These are phyloP conservation scores for Scaptomyza graminum DNA, from an alignment of 1,140 invertebrate species.

Conservation along the genomic window DNA sequence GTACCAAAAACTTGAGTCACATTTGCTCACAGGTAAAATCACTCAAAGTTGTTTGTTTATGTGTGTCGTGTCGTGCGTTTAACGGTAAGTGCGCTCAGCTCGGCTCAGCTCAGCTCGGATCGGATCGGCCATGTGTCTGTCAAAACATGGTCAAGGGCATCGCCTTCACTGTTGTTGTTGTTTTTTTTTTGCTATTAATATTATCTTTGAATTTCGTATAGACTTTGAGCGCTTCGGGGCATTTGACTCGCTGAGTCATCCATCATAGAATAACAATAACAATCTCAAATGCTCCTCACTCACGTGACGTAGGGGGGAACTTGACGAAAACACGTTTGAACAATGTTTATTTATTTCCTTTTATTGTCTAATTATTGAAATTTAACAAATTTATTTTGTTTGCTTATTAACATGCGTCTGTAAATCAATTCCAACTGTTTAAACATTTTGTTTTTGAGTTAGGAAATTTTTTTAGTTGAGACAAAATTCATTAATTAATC, in stretches of 20 bases:
- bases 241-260: constrained; percentile 41
- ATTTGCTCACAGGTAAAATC: constrained; percentile 59
- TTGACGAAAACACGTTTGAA: constrained; percentile 35
- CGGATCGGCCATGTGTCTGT: constrained; percentile 36
- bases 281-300: constrained; percentile 3
- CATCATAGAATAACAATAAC: neutral
- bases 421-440: constrained; percentile 59
- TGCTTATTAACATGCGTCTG: constrained; percentile 56
- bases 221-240: constrained; percentile 21
- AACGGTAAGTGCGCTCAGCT: constrained; percentile 41
- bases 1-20: constrained; percentile 34
- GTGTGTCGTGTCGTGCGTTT: constrained; percentile 31
- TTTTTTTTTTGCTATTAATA: constrained; percentile 18
- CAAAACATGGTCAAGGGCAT: constrained; percentile 76
- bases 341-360: constrained; percentile 22
- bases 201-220: constrained; percentile 1
- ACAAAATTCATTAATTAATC: neutral
- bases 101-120: neutral
- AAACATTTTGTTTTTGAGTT: neutral
- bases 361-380: neutral
- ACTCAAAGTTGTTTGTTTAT: constrained; percentile 27
- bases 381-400: constrained; percentile 46
- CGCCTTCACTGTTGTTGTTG: constrained; percentile 28
- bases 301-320: constrained; percentile 36
- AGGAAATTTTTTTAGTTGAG: constrained; percentile 5